Conservation (phyloP, 2,888 invertebrate species). For the Cosmia trapezina region DNA sequence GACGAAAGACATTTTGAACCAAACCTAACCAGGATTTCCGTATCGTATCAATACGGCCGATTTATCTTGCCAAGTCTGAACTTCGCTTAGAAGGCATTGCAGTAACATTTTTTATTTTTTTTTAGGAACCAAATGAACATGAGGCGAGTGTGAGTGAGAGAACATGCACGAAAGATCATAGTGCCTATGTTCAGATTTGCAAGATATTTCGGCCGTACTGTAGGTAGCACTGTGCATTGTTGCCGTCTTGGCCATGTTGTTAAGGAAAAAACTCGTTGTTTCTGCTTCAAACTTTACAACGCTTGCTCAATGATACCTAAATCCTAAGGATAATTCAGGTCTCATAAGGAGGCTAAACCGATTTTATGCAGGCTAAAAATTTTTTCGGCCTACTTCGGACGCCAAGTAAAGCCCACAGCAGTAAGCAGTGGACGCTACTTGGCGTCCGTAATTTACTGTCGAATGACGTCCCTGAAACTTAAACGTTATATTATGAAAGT, state of each 20-base stretch:
- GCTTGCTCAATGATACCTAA: neutral
- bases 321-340: neutral
- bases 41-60: neutral
- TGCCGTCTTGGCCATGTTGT: neutral
- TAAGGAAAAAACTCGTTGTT: neutral
- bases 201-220: too few species aligned
- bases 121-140: too few species aligned
- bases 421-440: neutral
- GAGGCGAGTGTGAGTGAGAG: too few species aligned
- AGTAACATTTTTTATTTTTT: too few species aligned
- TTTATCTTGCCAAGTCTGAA: too few species aligned
- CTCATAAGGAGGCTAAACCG: neutral
- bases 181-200: too few species aligned
- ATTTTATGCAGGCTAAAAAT: neutral
- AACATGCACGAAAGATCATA: too few species aligned
- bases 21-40: constrained; percentile 32
- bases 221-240: neutral
- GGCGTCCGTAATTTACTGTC: neutral
- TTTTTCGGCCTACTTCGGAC: neutral
- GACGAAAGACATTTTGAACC: constrained; percentile 21
- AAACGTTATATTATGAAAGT: neutral
- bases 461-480: neutral
- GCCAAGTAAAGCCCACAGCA: too few species aligned
- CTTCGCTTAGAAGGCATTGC: too few species aligned
- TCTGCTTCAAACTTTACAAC: neutral